Conservation (phyloP, 2,888 invertebrate genomes). For the Keiferia lycopersicella region DNA sequence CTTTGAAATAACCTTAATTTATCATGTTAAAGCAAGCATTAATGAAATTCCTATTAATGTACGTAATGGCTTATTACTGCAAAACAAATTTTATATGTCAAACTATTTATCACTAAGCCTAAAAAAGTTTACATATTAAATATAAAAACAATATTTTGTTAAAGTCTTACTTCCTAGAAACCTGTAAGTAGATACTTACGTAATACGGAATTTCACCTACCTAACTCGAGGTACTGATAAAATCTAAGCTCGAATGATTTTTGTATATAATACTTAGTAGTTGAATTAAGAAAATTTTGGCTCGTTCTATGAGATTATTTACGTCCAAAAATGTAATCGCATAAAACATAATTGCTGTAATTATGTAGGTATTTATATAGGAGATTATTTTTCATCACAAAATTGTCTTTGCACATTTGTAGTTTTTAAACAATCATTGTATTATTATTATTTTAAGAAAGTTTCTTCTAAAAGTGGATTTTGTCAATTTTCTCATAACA, state of each 20-base stretch:
- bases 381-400: no score
- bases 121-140: no score
- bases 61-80: neutral
- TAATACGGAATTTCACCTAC: no score
- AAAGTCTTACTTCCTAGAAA: no score
- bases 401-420: no score
- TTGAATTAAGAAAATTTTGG: neutral
- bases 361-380: neutral
- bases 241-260: no score
- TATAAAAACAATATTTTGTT: no score
- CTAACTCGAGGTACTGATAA: no score
- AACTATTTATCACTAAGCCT: no score
- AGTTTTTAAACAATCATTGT: no score
- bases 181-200: no score
- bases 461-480: neutral
- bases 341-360: neutral
- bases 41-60: slow-evolving; percentile 16
- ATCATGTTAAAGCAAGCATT: neutral
- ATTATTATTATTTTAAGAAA: no score
- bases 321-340: neutral
- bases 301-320: slow-evolving; percentile 10
- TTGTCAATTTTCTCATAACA: neutral
- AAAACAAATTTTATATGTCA: neutral
- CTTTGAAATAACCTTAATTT: neutral
- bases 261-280: neutral